A percentile compares a stretch with the other conserved stretches of the same genome.
Conservation (phyloP, 2,113 vertebrate species). For the Paedocypris sp. region DNA sequence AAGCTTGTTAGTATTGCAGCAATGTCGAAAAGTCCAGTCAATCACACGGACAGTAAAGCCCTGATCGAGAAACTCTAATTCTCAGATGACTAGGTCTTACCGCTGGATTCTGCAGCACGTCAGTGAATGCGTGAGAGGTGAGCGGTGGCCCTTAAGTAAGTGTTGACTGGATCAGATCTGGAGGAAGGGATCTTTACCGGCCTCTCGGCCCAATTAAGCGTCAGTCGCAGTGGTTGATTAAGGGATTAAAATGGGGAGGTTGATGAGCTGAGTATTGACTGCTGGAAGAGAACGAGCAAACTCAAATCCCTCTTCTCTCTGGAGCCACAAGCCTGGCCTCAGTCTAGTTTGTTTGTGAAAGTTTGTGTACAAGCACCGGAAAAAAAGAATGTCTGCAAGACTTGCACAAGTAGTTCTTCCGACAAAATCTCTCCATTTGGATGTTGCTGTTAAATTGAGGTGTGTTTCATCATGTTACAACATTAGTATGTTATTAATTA, state of each 20-base stretch:
- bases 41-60: slow-evolving; percentile 18
- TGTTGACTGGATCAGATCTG: slow-evolving; percentile 16
- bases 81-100: slow-evolving; percentile 18
- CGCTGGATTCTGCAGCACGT: not conserved
- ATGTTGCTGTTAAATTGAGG: no score
- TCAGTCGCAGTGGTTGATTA: slow-evolving; percentile 36
- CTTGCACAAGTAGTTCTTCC: no score
- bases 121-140: slow-evolving; percentile 10
- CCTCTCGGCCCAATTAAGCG: slow-evolving; percentile 31
- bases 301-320: slow-evolving; percentile 29
- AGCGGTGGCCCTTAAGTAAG: slow-evolving; percentile 5
- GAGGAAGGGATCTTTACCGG: slow-evolving; percentile 10
- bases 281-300: slow-evolving; percentile 10
- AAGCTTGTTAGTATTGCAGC: slow-evolving; percentile 21
- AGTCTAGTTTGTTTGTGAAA: not conserved
- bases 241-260: slow-evolving; percentile 38
- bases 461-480: no score
- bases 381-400: not conserved
- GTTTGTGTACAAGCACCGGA: no score
- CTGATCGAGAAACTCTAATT: slow-evolving; percentile 16
- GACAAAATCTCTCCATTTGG: no score
- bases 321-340: slow-evolving; percentile 2
- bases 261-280: slow-evolving; percentile 44
- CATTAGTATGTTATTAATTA: no score
- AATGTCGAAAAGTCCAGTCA: slow-evolving; percentile 11